phyloP scores from a whole-genome alignment of 1,140 invertebrate genomes.

The Drosophila pruinosa region DNA sequence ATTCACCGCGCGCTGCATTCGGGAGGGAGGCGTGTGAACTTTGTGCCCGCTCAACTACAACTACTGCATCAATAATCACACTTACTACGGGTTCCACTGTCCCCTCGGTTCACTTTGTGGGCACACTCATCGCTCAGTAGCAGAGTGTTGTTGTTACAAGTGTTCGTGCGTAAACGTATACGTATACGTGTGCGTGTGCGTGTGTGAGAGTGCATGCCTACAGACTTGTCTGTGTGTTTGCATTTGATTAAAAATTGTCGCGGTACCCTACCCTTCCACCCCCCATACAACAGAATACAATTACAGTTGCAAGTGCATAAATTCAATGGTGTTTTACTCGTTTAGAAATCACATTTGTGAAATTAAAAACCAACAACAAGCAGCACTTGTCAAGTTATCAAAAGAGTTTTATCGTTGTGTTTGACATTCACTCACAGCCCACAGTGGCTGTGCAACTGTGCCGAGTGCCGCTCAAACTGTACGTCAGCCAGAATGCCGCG shows the following conservation, averaged over 20 bases:
- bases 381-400: constrained; percentile 5
- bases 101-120: not conserved
- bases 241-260: constrained; percentile 27
- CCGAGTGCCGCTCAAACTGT: constrained; percentile 19
- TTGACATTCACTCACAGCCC: not conserved
- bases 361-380: constrained; percentile 5
- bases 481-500: constrained; percentile 35
- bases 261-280: not conserved
- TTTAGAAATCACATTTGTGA: constrained; percentile 15
- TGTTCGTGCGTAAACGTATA: not conserved
- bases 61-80: not conserved
- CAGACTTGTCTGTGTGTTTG: not conserved
- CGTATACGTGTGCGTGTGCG: not conserved
- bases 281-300: not conserved
- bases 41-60: not conserved
- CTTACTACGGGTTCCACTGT: constrained; percentile 6
- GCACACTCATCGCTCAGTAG: constrained; percentile 35
- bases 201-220: not conserved
- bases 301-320: not conserved
- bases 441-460: constrained; percentile 4
- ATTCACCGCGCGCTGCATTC: constrained; percentile 6
- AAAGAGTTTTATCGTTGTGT: not conserved
- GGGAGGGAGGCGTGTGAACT: constrained; percentile 7
- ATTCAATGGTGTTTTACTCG: not conserved
- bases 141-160: constrained; percentile 24